Evolutionary conservation across 1,140 invertebrate genomes (phyloP).

Genomic region (Bombus soroeensis): DNA sequence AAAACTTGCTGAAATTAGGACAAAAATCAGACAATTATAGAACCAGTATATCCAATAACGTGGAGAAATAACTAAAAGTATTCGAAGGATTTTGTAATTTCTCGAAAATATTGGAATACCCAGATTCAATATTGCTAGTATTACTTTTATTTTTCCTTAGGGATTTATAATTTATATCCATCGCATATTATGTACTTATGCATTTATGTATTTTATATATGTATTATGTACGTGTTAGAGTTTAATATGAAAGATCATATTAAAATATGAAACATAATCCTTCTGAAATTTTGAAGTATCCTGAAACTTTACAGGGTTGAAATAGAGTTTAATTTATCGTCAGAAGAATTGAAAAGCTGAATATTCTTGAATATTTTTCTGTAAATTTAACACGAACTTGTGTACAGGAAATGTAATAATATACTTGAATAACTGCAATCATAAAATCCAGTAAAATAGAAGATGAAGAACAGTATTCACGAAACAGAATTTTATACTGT

Average conservation of each 20-base stretch:
- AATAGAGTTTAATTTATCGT: not conserved
- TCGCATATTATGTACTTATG: not conserved
- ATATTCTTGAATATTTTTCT: not conserved
- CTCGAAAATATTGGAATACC: not conserved
- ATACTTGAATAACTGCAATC: not conserved
- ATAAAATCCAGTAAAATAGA: not conserved
- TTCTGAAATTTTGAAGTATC: not conserved
- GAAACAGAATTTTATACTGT: not conserved
- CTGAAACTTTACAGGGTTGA: not conserved
- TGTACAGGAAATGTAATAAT: not conserved
- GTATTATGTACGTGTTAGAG: not conserved
- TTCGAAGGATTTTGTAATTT: not conserved
- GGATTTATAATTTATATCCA: not conserved
- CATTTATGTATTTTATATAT: not conserved
- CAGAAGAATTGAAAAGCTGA: not conserved
- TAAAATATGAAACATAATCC: not conserved
- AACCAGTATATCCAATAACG: not conserved
- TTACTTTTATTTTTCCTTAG: not conserved
- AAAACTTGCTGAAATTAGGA: not conserved
- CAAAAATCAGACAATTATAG: not conserved
- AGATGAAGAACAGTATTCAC: not conserved
- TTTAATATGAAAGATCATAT: not conserved
- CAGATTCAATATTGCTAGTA: not conserved
- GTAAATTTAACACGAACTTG: not conserved
- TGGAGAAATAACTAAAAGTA: not conserved